Conservation (phyloP, 1,140 invertebrate species). For the Philaenus spumarius region DNA sequence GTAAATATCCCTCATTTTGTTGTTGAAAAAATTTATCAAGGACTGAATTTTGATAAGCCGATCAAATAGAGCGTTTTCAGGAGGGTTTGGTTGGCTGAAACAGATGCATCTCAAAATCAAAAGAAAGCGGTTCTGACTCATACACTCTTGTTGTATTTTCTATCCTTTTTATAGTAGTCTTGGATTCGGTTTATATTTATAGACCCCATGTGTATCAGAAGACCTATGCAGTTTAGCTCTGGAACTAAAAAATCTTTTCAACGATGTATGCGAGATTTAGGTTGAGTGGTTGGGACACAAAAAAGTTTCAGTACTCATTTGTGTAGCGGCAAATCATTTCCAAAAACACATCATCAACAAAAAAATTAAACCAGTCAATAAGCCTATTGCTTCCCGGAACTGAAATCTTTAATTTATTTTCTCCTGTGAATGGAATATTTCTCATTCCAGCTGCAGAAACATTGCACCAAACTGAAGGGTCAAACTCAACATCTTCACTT, state of each 20-base stretch:
- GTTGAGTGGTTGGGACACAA: background rate
- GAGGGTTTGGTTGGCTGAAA: background rate
- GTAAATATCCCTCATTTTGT: constrained; percentile 30
- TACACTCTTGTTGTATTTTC: constrained; percentile 8
- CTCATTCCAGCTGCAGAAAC: too few species aligned
- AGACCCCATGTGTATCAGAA: constrained; percentile 25
- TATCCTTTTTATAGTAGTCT: constrained; percentile 26
- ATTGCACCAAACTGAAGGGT: too few species aligned
- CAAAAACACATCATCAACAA: constrained; percentile 20
- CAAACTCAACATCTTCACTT: too few species aligned
- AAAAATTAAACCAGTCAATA: background rate
- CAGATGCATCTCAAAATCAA: constrained; percentile 9
- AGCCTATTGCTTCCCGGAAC: background rate
- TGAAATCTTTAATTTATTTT: background rate
- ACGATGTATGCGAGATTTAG: background rate
- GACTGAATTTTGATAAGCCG: constrained; percentile 14
- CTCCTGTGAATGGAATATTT: background rate
- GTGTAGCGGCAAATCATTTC: constrained; percentile 20
- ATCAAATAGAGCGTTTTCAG: background rate
- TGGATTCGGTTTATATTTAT: constrained; percentile 24
- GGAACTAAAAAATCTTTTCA: background rate
- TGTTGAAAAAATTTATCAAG: constrained; percentile 29
- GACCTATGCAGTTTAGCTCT: constrained; percentile 21
- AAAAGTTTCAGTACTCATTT: constrained; percentile 26
- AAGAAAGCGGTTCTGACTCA: constrained; percentile 12